Percentiles rank a stretch among this genome's conserved stretches.
Evolutionary conservation across 2,888 invertebrate genomes (phyloP).

Genomic region (Camponotus fellah): DNA sequence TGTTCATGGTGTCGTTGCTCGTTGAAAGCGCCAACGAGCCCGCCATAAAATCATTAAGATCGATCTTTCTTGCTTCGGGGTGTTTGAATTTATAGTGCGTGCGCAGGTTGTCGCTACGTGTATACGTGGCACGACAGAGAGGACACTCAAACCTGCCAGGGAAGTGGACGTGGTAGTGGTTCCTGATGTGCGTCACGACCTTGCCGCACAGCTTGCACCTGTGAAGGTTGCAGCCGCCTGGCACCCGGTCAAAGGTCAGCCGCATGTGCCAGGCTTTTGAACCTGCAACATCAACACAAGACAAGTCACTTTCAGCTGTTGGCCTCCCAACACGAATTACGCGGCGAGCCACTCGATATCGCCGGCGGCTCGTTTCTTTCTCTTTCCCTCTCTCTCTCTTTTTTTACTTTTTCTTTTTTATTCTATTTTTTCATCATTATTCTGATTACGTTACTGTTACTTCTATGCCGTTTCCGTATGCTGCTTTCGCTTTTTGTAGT

Average conservation of each 20-base stretch:
- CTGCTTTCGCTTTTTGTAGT: slow-evolving; percentile 31
- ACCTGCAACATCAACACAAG: slow-evolving; percentile 92
- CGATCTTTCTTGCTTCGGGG: slow-evolving; percentile 96
- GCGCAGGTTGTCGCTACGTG: slow-evolving; percentile 96
- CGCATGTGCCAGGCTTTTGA: slow-evolving; percentile 98
- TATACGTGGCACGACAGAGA: slow-evolving; percentile 96
- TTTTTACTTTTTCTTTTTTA: slow-evolving; percentile 39
- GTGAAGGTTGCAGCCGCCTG: slow-evolving; percentile 97
- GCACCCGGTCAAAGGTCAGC: slow-evolving; percentile 97
- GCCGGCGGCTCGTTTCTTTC: slow-evolving; percentile 70
- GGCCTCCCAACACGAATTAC: slow-evolving; percentile 79
- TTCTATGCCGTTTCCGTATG: slow-evolving; percentile 36
- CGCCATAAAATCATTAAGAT: slow-evolving; percentile 89
- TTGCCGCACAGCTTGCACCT: slow-evolving; percentile 97
- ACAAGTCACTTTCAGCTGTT: slow-evolving; percentile 86
- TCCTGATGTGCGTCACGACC: slow-evolving; percentile 97
- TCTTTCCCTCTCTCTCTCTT: slow-evolving; percentile 52
- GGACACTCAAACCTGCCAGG: slow-evolving; percentile 97
- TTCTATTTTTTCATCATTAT: slow-evolving; percentile 47
- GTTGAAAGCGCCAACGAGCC: slow-evolving; percentile 88
- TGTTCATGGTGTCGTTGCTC: slow-evolving; percentile 86
- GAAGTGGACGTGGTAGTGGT: slow-evolving; percentile 98
- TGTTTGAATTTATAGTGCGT: slow-evolving; percentile 98
- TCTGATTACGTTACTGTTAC: slow-evolving; percentile 45
- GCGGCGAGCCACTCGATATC: slow-evolving; percentile 74